Evolutionary conservation across 2,888 invertebrate species (phyloP).

Genomic region (Mystacides longicornis): DNA sequence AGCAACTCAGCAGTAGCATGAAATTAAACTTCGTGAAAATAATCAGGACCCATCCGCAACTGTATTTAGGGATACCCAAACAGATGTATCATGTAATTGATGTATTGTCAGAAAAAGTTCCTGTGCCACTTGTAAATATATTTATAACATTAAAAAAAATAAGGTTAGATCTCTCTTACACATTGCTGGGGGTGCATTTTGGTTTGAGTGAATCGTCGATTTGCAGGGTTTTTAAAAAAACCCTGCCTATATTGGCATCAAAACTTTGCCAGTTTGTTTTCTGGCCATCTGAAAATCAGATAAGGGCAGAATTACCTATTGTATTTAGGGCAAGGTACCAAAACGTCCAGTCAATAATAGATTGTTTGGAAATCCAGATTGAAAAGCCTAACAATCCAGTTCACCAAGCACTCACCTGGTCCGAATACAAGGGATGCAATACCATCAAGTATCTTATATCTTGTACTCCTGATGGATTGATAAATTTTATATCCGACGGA

Average conservation of each 20-base stretch:
- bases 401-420: constrained; percentile 29
- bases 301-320: constrained; percentile 20
- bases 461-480: constrained; percentile 9
- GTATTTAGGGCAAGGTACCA: constrained; percentile 23
- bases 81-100: background rate
- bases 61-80: constrained; percentile 1
- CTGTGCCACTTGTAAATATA: background rate
- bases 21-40: background rate
- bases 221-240: background rate
- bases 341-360: constrained; percentile 27
- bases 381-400: constrained; percentile 28
- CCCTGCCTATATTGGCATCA: background rate
- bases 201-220: background rate
- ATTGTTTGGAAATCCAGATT: constrained; percentile 29
- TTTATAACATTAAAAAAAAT: background rate
- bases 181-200: background rate
- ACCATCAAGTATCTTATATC: constrained; percentile 30
- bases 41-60: background rate
- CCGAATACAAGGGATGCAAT: constrained; percentile 29
- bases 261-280: constrained; percentile 5
- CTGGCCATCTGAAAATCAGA: constrained; percentile 11
- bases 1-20: background rate
- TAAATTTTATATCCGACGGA: constrained; percentile 6
- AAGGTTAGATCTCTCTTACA: background rate
- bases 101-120: background rate